Conservation (phyloP, 2,797 vertebrate genomes). For the Carapus acus region DNA sequence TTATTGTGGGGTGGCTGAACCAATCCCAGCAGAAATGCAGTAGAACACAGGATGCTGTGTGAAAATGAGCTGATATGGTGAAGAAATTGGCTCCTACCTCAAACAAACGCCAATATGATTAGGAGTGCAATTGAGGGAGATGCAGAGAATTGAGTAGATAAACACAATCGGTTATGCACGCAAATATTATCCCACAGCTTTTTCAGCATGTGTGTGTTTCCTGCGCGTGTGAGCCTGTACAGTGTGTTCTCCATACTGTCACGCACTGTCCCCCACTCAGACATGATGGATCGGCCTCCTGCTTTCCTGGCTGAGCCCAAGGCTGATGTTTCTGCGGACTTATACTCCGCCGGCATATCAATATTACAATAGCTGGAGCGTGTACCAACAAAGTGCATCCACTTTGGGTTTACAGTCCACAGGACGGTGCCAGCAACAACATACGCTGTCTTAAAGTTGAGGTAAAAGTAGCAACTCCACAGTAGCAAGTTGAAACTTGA, state of each 20-base stretch:
- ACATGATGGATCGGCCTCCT: constrained; percentile 27
- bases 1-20: no score
- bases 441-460: no score
- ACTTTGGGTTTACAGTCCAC: neutral
- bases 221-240: neutral
- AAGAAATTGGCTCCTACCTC: no score
- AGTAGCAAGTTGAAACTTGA: neutral
- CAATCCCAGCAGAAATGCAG: no score
- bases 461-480: neutral
- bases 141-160: no score
- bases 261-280: neutral
- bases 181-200: neutral
- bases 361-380: constrained; percentile 2
- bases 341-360: constrained; percentile 16
- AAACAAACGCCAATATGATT: no score
- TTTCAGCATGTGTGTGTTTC: constrained; percentile 13
- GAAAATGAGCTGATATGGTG: no score
- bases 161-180: no score
- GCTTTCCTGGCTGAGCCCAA: constrained; percentile 25
- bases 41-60: no score
- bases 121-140: no score
- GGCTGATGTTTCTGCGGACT: constrained; percentile 23
- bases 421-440: no score
- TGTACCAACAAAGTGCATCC: constrained; percentile 11
- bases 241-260: constrained; percentile 20